Base-by-base conservation (phyloP, 1,140 invertebrate species). In the Heliconius eleuchia region DNA sequence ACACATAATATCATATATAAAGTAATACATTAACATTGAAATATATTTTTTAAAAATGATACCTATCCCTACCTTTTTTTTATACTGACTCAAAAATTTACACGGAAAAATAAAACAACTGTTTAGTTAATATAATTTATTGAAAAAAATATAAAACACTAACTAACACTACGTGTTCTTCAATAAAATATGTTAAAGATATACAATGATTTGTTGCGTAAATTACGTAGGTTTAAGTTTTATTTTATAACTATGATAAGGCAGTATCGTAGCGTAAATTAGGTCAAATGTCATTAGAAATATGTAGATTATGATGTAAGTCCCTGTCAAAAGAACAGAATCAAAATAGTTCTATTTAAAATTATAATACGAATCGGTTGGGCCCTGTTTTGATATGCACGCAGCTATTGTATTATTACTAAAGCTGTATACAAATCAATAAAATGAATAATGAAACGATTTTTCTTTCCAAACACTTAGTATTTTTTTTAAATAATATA, bases 111-210 rank as follows among this genome's bases (percentile, higher is more conserved):
- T 66, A 66, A 66, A 66, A 66, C 60, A 66, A 66, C 11, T 27
- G 23, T 57, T 71, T 11, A 46, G 18, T 76, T 71, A 78, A 16
- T 23, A 57, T 72, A 46, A 8, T 73, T 30, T 39, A 78, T 39
- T 55, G 16, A 50, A 42, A 78, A 78, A 66, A 39, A 50, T 75
- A 75, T 39, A 75, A 66, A 74, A 57, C 30, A 27, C 34, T 37
- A 5, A 27, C 34, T 37, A 5, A 55, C 37, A 18, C 19, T n/a
- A 55, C 19, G 7, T 4, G 13, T 57, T 11, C n/a, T n/a, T 66
- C 23, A 66, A 30, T 16, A 66, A 27, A 60, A 60, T 52, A 60
- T 60, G 19, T 60, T 66, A 66, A 66, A 66, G 27, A 27, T 30
- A 66, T 30, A 66, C 13, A 30, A 66, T 66, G 13, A 16, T 46